Evolutionary conservation across 2,888 invertebrate genomes (phyloP).

Genomic region (Notocelia uddmanniana): DNA sequence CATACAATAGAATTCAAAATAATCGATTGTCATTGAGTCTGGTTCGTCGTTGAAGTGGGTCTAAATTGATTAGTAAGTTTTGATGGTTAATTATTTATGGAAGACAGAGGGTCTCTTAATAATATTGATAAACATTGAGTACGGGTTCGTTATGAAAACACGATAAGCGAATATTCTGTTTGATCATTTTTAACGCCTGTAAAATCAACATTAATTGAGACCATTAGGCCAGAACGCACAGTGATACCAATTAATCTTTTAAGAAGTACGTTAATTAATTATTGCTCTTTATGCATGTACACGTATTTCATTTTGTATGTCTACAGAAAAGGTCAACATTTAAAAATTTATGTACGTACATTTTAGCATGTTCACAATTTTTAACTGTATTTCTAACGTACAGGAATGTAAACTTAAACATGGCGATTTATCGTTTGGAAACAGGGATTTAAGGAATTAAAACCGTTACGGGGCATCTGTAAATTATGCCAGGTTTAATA

Average conservation of each 20-base stretch:
- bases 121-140: conserved; percentile 1
- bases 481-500: too few species aligned
- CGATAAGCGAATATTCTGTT: not conserved
- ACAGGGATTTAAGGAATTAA: too few species aligned
- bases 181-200: not conserved
- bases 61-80: conserved; percentile 17
- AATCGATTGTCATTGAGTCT: not conserved
- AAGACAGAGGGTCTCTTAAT: not conserved
- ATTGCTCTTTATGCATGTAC: conserved; percentile 2
- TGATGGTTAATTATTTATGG: conserved; percentile 10
- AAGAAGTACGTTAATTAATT: conserved; percentile 14
- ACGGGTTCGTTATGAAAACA: not conserved
- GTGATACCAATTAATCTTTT: conserved; percentile 38
- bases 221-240: conserved; percentile 21
- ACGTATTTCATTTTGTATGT: conserved; percentile 24
- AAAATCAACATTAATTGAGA: conserved; percentile 15
- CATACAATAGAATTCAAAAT: not conserved
- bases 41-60: not conserved
- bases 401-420: not conserved
- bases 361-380: not conserved
- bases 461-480: too few species aligned
- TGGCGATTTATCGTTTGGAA: not conserved
- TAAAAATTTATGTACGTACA: not conserved
- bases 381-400: not conserved
- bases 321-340: conserved; percentile 4